Base-by-base conservation (phyloP, 2,113 vertebrate genomes). In the Boulengeromyrus knoepffleri region DNA sequence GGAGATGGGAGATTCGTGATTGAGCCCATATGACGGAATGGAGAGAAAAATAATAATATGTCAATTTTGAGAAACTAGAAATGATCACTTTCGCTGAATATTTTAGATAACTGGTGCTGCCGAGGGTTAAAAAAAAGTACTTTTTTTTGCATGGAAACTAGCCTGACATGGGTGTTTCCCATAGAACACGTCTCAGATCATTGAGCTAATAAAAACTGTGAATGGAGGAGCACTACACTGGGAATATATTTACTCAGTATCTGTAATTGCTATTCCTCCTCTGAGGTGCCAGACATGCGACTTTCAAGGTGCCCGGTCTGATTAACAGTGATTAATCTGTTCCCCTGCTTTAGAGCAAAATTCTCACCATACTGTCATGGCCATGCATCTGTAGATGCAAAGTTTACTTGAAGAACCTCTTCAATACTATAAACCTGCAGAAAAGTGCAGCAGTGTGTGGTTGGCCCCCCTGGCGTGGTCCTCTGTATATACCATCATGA, bases 211-310 rank as follows among this genome's bases (percentile, higher is more conserved):
- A 56, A 88, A 87, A 77, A 31, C 21, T 42, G 53, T 50, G 50
- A 90, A 88, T 53, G 42, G 19, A 6, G 31, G 24, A 19, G 21
- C 85, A 70, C 47, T 90, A 27, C 49, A 56, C 47, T 77, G 56
- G 62, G 42, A 77, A 70, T 87, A 83, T 90, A 46, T 87, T 77
- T 50, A 49, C 85, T 80, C 62, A 45, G 66, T 80, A 36, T 90
- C 49, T 9, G 27, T 90, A 90, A 90, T 83, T 88, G 31, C 62
- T 80, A 88, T 88, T 90, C 53, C 66, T 88, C 50, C 66, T 88
- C 10, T 10, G 62, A 49, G 62, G 87, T 36, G n/a, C 31, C 31
- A 52, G 77, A 88, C 42, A 77, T 77, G 42, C 21, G 24, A n/a
- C 36, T 88, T 27, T 27, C n/a, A 46, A 80, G 86, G 49, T 80